A percentile compares a stretch with the other conserved stretches of the same genome.
These are phyloP conservation scores for Macropodus opercularis DNA, from an alignment of 2,797 vertebrate species.

Conservation along the genomic window DNA sequence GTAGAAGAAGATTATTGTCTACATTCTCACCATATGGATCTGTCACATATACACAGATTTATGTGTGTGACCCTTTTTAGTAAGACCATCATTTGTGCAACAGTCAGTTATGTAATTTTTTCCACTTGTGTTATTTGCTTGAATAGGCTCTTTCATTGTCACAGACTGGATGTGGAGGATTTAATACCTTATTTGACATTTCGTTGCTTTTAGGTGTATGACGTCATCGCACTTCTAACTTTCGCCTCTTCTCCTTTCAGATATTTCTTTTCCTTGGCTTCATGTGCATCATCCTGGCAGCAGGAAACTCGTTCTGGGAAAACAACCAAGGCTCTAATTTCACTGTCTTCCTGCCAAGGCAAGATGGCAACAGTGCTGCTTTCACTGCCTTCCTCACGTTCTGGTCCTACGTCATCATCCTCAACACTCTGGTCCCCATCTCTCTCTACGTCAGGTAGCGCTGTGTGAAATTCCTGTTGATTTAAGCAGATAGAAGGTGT, in stretches of 20 bases:
- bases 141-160: no score
- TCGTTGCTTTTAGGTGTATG: no score
- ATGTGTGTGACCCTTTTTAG: no score
- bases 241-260: constrained; percentile 65
- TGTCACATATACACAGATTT: no score
- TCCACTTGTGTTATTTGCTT: no score
- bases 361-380: constrained; percentile 67
- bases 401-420: constrained; percentile 98
- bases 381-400: constrained; percentile 89
- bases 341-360: constrained; percentile 86
- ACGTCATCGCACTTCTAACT: no score
- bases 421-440: constrained; percentile 97
- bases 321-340: constrained; percentile 84
- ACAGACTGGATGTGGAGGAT: no score
- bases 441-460: constrained; percentile 94
- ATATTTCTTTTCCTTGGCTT: constrained; percentile 89
- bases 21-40: no score
- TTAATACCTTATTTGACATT: no score
- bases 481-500: neutral
- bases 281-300: constrained; percentile 90
- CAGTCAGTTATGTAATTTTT: no score
- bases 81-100: no score
- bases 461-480: neutral
- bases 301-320: constrained; percentile 92
- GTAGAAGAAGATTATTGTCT: no score